These are phyloP conservation scores for Drosophila pegasa DNA, from an alignment of 2,888 invertebrate species.

Conservation along the genomic window DNA sequence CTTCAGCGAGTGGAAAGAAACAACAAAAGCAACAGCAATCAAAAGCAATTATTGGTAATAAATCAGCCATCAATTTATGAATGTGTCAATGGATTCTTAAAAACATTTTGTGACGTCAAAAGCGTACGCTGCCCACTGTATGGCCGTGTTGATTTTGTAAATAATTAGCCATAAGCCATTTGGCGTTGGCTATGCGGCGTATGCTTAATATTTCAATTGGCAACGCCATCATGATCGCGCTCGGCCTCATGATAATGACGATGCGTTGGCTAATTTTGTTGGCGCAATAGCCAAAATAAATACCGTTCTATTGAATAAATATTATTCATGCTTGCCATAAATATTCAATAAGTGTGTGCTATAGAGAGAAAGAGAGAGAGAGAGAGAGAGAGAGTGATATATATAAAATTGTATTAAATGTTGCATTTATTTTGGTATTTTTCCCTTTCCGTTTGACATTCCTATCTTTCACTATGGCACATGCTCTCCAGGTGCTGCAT, in stretches of 20 bases:
- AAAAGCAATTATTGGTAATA: constrained; percentile 74
- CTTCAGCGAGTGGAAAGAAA: constrained; percentile 20
- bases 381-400: too few relatives aligned
- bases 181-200: constrained; percentile 50
- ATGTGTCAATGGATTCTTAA: constrained; percentile 75
- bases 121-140: constrained; percentile 16
- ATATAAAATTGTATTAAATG: constrained; percentile 1
- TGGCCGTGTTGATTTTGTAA: constrained; percentile 45
- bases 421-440: constrained; percentile 5
- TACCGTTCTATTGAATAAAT: constrained; percentile 35
- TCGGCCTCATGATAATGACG: constrained; percentile 22
- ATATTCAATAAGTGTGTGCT: constrained; percentile 16
- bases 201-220: constrained; percentile 56
- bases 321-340: constrained; percentile 15
- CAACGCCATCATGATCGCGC: constrained; percentile 33
- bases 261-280: constrained; percentile 15
- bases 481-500: background rate
- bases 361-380: too few relatives aligned
- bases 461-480: background rate
- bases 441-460: background rate
- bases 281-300: constrained; percentile 45
- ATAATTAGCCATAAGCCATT: constrained; percentile 65
- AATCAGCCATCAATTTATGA: constrained; percentile 77
- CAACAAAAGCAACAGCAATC: constrained; percentile 70
- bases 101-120: constrained; percentile 68